A percentile compares a stretch with the other conserved stretches of the same genome.
Conservation (phyloP, 2,888 invertebrate genomes). For the Amphimallon solstitiale region DNA sequence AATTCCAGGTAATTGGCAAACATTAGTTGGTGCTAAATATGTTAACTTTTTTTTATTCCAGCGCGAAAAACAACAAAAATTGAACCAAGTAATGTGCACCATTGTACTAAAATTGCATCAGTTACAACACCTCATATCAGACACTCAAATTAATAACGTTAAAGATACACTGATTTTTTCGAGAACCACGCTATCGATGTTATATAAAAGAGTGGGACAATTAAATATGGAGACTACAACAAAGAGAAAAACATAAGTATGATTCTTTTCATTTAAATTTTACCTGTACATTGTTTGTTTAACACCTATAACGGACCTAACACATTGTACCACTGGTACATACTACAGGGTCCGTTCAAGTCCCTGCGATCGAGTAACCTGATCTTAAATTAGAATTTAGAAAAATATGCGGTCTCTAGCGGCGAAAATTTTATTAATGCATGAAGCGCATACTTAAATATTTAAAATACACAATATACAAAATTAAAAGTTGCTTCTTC, state of each 20-base stretch:
- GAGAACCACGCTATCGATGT: constrained; percentile 66
- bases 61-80: constrained; percentile 77
- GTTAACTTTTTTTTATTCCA: constrained; percentile 56
- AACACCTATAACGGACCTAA: no score
- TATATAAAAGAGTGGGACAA: constrained; percentile 72
- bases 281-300: no score
- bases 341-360: no score
- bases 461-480: no score
- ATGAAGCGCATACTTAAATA: no score
- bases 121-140: constrained; percentile 67
- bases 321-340: no score
- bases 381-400: no score
- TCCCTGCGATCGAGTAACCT: no score
- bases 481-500: no score
- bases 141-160: constrained; percentile 59
- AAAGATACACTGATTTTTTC: constrained; percentile 72
- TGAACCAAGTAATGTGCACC: constrained; percentile 81
- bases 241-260: constrained; percentile 71
- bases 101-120: constrained; percentile 77
- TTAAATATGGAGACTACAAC: constrained; percentile 73
- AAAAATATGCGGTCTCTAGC: no score
- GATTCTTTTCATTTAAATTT: constrained; percentile 35
- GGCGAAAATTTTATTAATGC: no score
- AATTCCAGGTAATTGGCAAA: constrained; percentile 70
- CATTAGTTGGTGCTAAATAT: not conserved